A percentile compares a stretch with the other conserved stretches of the same genome.
Conservation (phyloP, 2,113 vertebrate genomes). For the Eulacestoma nigropectus region DNA sequence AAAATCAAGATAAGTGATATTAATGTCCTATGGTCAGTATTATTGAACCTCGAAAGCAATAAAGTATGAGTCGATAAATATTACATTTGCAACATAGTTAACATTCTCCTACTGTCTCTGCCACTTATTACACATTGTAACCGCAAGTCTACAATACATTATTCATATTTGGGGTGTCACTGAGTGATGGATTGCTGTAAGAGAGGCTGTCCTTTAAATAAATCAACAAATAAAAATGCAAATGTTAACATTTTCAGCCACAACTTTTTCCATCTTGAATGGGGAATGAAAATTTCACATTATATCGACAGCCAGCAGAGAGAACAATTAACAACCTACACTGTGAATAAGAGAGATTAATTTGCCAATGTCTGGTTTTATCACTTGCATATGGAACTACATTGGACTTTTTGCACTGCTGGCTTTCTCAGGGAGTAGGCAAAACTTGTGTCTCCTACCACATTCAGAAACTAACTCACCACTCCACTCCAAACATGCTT, state of each 20-base stretch:
- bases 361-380: conserved; percentile 70
- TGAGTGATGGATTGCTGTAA: conserved; percentile 82
- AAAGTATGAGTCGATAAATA: conserved; percentile 82
- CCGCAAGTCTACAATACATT: conserved; percentile 82
- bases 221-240: conserved; percentile 89
- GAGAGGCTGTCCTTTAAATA: conserved; percentile 85
- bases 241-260: conserved; percentile 86
- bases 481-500: not conserved
- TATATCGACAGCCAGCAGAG: conserved; percentile 79
- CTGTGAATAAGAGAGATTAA: conserved; percentile 74
- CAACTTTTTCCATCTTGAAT: conserved; percentile 79
- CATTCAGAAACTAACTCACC: not conserved
- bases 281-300: conserved; percentile 81
- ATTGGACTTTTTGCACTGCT: conserved; percentile 43
- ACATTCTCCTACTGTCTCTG: conserved; percentile 80
- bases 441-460: not conserved
- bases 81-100: conserved; percentile 81
- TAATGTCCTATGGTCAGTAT: conserved; percentile 82
- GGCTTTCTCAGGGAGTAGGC: conserved; percentile 37
- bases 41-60: conserved; percentile 81
- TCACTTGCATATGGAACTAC: conserved; percentile 59
- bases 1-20: conserved; percentile 80
- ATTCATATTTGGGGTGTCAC: conserved; percentile 85
- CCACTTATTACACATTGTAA: conserved; percentile 83
- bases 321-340: conserved; percentile 79